Evolutionary conservation across 1,140 invertebrate species (phyloP).

Genomic region (Potamilus streckersoni): DNA sequence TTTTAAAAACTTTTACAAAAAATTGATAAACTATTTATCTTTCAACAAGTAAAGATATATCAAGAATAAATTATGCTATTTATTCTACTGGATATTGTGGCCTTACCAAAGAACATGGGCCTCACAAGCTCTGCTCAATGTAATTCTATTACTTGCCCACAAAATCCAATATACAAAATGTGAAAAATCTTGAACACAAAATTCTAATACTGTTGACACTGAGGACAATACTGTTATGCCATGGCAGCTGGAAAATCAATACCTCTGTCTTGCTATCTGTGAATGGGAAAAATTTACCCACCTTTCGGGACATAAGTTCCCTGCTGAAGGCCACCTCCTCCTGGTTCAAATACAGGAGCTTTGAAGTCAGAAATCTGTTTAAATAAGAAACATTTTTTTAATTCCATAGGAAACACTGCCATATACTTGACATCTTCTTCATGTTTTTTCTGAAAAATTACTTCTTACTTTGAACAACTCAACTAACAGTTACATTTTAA

Average conservation of each 20-base stretch:
- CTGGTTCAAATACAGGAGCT: conserved; percentile 82
- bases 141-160: too few relatives aligned
- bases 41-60: too few relatives aligned
- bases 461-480: not conserved
- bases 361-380: conserved; percentile 80
- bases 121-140: too few relatives aligned
- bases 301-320: conserved; percentile 92
- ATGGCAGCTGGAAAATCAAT: not conserved
- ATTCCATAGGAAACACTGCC: too few relatives aligned
- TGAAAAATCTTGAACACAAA: not conserved
- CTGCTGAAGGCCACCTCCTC: conserved; percentile 84
- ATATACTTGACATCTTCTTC: not conserved
- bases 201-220: not conserved
- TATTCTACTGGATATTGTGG: too few relatives aligned
- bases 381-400: not conserved
- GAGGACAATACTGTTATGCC: not conserved
- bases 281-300: conserved; percentile 23
- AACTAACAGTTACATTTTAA: not conserved
- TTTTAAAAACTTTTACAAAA: too few relatives aligned
- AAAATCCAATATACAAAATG: not conserved
- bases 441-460: too few relatives aligned
- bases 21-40: too few relatives aligned
- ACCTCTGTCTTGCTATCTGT: not conserved
- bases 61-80: too few relatives aligned
- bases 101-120: too few relatives aligned